phyloP scores from a whole-genome alignment of 2,888 invertebrate genomes.

The Epinotia demarniana region DNA sequence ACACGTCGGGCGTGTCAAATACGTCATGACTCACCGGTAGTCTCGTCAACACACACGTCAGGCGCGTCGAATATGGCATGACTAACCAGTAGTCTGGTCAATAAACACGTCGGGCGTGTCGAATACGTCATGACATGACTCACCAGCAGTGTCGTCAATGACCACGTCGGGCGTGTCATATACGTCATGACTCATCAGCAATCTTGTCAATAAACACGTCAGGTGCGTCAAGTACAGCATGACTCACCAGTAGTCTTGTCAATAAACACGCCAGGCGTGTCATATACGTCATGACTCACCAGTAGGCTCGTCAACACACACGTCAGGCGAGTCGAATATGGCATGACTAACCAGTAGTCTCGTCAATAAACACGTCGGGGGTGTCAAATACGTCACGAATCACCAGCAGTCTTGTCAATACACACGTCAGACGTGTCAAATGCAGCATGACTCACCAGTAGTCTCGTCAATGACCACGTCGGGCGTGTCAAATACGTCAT shows the following conservation, averaged over 20 bases:
- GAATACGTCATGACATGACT: too few species aligned
- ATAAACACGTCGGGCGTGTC: conserved; percentile 69
- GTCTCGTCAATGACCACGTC: too few species aligned
- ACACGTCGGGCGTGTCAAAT: conserved; percentile 60
- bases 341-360: conserved; percentile 70
- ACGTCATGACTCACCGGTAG: conserved; percentile 64
- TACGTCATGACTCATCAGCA: too few species aligned
- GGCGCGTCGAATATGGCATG: conserved; percentile 50
- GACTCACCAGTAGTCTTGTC: conserved; percentile 75
- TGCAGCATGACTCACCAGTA: too few species aligned
- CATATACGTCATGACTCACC: conserved; percentile 57
- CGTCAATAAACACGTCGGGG: conserved; percentile 70
- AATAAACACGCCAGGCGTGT: conserved; percentile 65
- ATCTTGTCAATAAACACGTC: too few species aligned
- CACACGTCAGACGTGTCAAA: conserved; percentile 65
- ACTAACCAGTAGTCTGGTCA: conserved; percentile 75
- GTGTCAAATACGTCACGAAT: conserved; percentile 48
- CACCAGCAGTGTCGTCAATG: too few species aligned
- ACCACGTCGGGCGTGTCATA: conserved; percentile 46
- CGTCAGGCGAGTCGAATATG: conserved; percentile 56
- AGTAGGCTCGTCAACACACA: conserved; percentile 75
- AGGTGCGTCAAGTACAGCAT: too few species aligned
- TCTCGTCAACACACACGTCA: conserved; percentile 72
- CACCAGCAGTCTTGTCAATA: conserved; percentile 77
- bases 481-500: conserved; percentile 46